Conservation (phyloP, 2,113 vertebrate species). For the Pantherophis guttatus region DNA sequence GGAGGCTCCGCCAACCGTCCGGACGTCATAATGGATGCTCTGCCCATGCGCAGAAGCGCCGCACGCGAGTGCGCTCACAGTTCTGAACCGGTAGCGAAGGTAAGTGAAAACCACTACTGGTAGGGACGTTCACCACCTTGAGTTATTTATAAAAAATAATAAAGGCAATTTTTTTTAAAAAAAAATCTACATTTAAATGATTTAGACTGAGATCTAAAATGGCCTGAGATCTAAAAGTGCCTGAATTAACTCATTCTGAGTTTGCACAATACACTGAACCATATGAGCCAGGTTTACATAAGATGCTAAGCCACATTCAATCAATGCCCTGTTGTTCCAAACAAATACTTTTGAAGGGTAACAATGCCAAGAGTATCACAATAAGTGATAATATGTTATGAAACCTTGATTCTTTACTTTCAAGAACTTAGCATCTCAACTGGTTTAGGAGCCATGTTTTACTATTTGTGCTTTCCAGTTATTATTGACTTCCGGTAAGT, state of each 20-base stretch:
- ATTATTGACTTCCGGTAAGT: not conserved
- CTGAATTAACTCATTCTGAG: not conserved
- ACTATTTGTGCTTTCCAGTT: not conserved
- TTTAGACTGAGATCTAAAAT: not conserved
- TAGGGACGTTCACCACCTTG: too few species aligned
- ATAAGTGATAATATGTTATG: not conserved
- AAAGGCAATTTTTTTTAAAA: too few species aligned
- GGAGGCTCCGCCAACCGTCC: too few species aligned
- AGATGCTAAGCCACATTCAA: not conserved
- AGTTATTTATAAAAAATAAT: not conserved
- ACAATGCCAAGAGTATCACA: not conserved
- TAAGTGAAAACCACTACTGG: too few species aligned
- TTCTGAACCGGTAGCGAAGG: too few species aligned
- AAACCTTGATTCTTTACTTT: conserved; percentile 9
- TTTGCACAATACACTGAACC: not conserved
- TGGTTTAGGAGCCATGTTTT: not conserved
- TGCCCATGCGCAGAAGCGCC: too few species aligned
- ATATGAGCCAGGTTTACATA: not conserved
- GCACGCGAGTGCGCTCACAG: too few species aligned
- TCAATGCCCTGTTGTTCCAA: not conserved
- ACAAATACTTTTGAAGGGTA: not conserved
- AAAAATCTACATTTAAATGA: not conserved
- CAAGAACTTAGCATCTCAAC: not conserved
- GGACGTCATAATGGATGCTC: too few species aligned
- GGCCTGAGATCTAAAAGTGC: not conserved